These are phyloP conservation scores for Pyrochroa serraticornis DNA, from an alignment of 2,888 invertebrate species.

Conservation along the genomic window DNA sequence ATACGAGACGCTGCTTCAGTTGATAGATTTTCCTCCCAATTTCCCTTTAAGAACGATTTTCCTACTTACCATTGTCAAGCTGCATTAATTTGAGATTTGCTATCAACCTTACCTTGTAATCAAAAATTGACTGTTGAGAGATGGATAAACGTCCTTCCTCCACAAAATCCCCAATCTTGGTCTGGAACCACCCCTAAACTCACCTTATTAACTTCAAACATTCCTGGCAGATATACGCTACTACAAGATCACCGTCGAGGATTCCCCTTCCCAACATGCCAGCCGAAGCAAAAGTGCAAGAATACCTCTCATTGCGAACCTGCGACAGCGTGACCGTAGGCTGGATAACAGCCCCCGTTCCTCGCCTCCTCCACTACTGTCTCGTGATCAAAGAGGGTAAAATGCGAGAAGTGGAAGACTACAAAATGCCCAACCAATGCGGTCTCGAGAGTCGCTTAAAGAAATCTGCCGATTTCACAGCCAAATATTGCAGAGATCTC, in stretches of 20 bases:
- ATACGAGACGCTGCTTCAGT: too few species aligned
- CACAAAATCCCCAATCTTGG: too few species aligned
- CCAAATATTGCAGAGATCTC: slow-evolving; percentile 53
- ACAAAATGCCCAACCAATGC: slow-evolving; percentile 58
- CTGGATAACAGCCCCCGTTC: slow-evolving; percentile 63
- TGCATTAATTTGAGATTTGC: too few species aligned
- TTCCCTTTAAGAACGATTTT: too few species aligned
- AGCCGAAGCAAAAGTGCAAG: slow-evolving; percentile 59
- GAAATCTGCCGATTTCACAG: slow-evolving; percentile 53
- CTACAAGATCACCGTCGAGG: slow-evolving; percentile 52
- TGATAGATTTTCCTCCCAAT: too few species aligned
- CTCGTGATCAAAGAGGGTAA: slow-evolving; percentile 54
- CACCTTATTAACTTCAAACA: too few species aligned
- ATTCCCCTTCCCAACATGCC: slow-evolving; percentile 64
- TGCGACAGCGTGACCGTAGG: slow-evolving; percentile 65
- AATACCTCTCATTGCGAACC: slow-evolving; percentile 58
- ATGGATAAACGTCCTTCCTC: too few species aligned
- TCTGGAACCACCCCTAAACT: too few species aligned
- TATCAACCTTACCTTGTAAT: too few species aligned
- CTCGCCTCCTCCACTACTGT: slow-evolving; percentile 54
- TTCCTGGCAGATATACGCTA: slow-evolving; percentile 59
- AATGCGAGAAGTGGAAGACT: slow-evolving; percentile 46
- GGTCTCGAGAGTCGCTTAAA: slow-evolving; percentile 55
- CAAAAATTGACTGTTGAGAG: too few species aligned
- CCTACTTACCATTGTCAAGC: too few species aligned